Evolutionary conservation across 2,113 vertebrate species (phyloP), one percentile per base, ranked within the genome.

Genomic region (Camelus dromedarius): DNA sequence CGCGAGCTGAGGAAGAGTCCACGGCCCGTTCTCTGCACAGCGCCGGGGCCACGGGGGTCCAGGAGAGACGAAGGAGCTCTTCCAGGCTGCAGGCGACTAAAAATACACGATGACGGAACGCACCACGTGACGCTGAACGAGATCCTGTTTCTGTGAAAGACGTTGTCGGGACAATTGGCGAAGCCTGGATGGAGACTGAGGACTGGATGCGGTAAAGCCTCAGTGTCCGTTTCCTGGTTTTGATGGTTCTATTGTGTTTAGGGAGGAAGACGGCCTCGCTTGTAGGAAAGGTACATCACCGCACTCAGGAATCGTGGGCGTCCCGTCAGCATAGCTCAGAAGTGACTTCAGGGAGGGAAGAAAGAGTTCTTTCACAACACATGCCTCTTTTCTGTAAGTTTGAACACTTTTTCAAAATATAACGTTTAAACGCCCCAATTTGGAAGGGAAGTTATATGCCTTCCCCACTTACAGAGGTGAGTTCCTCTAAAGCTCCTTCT

Each of bases 301-400:
- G 10, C 48, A 58, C 77, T 60, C 16, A 83, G 30, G 9, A 82
- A 16, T 16, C 5, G 38, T 77, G 3, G 9, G 16, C 19, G 42
- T 30, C 9, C 9, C 15, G 8, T 30, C 46, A 38, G 22, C 14
- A 83, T 79, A 56, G 62, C 4, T 56, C 32, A 58, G 87, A 16
- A 70, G 42, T 10, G 14, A 13, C 80, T 91, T 88, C 19, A 12
- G 76, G 14, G 42, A 1, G 46, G 46, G 58, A 69, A 67, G 67
- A 66, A 52, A 32, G 18, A 50, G 22, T 15, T 69, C 5, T 94
- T 80, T 20, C n/a, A 24, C 22, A 93, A 35, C 56, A 64, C 48
- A 76, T 96, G 24, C 14, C 67, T 8, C 48, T 72, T 94, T 92
- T 94, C 56, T 60, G 6, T 48, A 72, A 91, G 52, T 95, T 79